These are phyloP conservation scores for Brachymystax lenok DNA, from an alignment of 2,797 vertebrate species.

Conservation along the genomic window DNA sequence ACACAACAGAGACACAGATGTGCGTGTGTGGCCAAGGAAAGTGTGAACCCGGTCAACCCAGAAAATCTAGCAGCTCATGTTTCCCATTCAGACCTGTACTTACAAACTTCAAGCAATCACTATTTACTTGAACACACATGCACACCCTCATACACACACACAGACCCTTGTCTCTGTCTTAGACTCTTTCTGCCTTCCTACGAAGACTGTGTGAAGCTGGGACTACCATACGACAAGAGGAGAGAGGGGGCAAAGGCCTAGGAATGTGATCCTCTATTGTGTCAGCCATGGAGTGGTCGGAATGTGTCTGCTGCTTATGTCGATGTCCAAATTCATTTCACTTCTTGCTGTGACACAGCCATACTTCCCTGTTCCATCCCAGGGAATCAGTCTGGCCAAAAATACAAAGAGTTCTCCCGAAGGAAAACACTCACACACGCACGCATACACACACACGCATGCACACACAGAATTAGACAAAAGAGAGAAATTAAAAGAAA, in stretches of 20 bases:
- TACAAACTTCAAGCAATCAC: neutral
- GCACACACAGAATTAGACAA: slow-evolving; percentile 23
- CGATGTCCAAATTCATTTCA: slow-evolving; percentile 76
- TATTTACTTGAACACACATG: neutral
- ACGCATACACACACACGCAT: slow-evolving; percentile 10
- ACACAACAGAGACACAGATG: slow-evolving; percentile 39
- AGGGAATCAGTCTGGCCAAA: slow-evolving; percentile 68
- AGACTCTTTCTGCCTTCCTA: slow-evolving; percentile 21
- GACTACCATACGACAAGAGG: neutral
- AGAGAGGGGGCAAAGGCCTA: slow-evolving; percentile 19
- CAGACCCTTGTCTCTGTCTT: slow-evolving; percentile 4
- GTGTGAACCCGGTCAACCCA: slow-evolving; percentile 42
- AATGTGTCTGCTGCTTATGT: slow-evolving; percentile 72
- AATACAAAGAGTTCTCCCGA: slow-evolving; percentile 65
- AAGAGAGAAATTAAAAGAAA: slow-evolving; percentile 62
- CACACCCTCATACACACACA: slow-evolving; percentile 8
- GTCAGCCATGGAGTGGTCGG: slow-evolving; percentile 65
- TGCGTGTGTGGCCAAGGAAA: slow-evolving; percentile 20
- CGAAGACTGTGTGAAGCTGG: slow-evolving; percentile 48
- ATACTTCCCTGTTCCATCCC: slow-evolving; percentile 65
- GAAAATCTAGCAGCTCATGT: slow-evolving; percentile 47
- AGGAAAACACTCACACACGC: slow-evolving; percentile 28
- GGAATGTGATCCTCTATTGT: slow-evolving; percentile 58
- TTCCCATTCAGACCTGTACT: slow-evolving; percentile 32
- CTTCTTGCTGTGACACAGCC: slow-evolving; percentile 74